A percentile compares a stretch with the other conserved stretches of the same genome.
phyloP scores from a whole-genome alignment of 2,797 vertebrate genomes.

The Avahi laniger region DNA sequence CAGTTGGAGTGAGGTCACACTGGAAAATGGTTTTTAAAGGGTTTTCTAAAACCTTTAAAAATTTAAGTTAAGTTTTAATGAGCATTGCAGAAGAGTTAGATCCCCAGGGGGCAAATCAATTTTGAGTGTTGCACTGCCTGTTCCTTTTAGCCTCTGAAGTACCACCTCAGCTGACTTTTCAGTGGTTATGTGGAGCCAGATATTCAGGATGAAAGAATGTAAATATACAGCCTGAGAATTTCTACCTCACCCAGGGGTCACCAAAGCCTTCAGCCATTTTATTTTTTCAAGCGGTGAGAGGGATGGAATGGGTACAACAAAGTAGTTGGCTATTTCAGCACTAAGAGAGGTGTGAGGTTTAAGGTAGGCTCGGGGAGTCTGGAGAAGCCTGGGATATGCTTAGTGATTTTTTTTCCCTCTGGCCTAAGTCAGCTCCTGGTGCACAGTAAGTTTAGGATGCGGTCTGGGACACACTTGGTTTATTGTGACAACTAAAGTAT shows the following conservation, averaged over 20 bases:
- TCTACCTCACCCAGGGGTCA: conserved; percentile 37
- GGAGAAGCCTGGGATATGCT: neutral
- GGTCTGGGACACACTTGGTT: neutral
- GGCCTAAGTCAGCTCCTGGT: neutral
- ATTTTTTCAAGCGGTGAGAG: conserved; percentile 44
- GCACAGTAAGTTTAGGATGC: neutral
- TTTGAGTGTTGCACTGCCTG: conserved; percentile 61
- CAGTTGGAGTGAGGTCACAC: conserved; percentile 62
- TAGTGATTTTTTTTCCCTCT: neutral
- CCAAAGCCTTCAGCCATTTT: conserved; percentile 51
- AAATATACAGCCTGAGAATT: conserved; percentile 53
- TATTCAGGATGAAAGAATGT: conserved; percentile 65
- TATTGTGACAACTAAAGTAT: neutral
- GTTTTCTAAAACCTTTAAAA: conserved; percentile 75
- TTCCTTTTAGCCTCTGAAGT: conserved; percentile 67
- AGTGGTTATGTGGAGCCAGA: conserved; percentile 53
- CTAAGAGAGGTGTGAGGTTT: neutral
- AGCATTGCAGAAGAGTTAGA: conserved; percentile 72
- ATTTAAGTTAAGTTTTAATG: conserved; percentile 78
- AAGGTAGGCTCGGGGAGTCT: neutral
- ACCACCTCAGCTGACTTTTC: conserved; percentile 65
- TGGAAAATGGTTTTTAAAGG: conserved; percentile 73
- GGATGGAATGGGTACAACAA: neutral
- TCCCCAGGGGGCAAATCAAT: conserved; percentile 70
- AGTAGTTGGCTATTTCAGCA: neutral